A percentile compares a stretch with the other conserved stretches of the same genome.
Conservation (phyloP, 2,797 vertebrate genomes). For the Pseudocheirus occidentalis region DNA sequence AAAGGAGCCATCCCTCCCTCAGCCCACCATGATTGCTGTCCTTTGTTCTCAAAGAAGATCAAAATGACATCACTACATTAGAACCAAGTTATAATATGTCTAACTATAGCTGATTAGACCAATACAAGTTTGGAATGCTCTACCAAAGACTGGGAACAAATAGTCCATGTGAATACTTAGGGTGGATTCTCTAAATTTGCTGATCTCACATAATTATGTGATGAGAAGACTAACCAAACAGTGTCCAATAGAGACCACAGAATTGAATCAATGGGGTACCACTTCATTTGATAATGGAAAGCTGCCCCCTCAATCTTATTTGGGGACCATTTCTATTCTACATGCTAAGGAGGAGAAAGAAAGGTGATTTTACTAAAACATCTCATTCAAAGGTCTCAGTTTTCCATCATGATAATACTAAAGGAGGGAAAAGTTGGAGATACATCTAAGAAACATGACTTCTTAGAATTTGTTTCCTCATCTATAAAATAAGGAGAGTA, state of each 20-base stretch:
- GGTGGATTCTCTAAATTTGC: too few species aligned
- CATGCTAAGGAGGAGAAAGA: background rate
- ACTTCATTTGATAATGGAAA: background rate
- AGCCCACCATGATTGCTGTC: too few species aligned
- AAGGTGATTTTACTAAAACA: background rate
- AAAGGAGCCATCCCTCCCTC: background rate
- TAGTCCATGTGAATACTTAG: too few species aligned
- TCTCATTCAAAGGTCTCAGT: background rate
- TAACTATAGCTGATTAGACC: too few species aligned
- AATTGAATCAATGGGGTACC: background rate
- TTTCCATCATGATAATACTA: background rate
- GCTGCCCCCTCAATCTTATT: background rate
- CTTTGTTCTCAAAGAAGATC: too few species aligned
- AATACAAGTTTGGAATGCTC: too few species aligned
- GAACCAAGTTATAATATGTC: too few species aligned
- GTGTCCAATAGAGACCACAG: background rate
- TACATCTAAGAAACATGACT: background rate
- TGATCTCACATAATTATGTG: background rate
- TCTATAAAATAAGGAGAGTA: background rate
- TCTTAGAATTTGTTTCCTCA: background rate
- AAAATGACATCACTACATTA: too few species aligned
- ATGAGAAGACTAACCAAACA: background rate
- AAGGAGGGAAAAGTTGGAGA: background rate
- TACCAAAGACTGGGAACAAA: too few species aligned
- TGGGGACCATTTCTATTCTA: background rate